Base-by-base conservation (phyloP, 2,888 invertebrate species). In the Tachina fera region DNA sequence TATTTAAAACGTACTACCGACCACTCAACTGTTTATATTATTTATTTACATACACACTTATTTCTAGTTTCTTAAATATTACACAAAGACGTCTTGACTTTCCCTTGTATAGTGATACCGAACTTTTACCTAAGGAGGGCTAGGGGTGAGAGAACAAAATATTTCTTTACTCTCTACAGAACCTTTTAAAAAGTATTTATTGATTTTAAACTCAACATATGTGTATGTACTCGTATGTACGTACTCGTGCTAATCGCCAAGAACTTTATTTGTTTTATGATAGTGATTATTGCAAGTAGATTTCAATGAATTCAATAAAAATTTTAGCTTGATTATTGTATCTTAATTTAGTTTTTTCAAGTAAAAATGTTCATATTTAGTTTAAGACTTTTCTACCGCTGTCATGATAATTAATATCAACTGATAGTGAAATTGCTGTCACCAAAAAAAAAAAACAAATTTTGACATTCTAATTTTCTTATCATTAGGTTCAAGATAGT, bases 121-220 rank as follows among this genome's bases (percentile, higher is more conserved):
- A 22, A 11, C 19, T 5, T 16, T 13, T 13, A 13, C 10, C 9
- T 4, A 6, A 31, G 13, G 6, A 58, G 56, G 14, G 31, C 6
- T 6, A 6, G 31, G 31, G 19, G 11, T 4, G 31, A 31, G 31
- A 13, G 56, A 3, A 22, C 0, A 14, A 9, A 10, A 16, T 16
- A 31, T 31, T 31, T 14, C 31, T 58, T 58, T 14, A 16, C n/a
- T n/a, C 41, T n/a, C 22, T 13, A n/a, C 22, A 5, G n/a, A 39
- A n/a, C 19, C 5, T 22, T 56, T 9, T 31, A 5, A 31, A 31
- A 77, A 77, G 22, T 77, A 22, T 68, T 77, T 68, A 49, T 77
- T 77, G 58, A 68, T 43, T 49, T 68, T 60, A 31, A 58, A 77
- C 68, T 77, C 43, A 60, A 68, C 22, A 9, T 47, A 41, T 67